A percentile compares a stretch with the other conserved stretches of the same genome.
Evolutionary conservation across 2,113 vertebrate species (phyloP).

Genomic region (Rafetus swinhoei): DNA sequence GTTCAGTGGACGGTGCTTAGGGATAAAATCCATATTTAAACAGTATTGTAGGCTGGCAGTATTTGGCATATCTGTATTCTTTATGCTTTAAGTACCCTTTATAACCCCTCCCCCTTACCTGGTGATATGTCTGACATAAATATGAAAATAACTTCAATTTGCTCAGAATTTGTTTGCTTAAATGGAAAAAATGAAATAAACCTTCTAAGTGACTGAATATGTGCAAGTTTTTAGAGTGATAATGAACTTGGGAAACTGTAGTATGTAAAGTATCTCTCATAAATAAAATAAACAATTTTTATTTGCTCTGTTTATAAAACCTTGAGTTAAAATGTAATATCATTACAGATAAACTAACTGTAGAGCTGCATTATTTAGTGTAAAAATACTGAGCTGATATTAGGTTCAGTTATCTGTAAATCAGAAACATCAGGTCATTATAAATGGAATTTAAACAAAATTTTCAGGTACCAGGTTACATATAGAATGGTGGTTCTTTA

Average conservation of each 20-base stretch:
- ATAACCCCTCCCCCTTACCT: slow-evolving; percentile 47
- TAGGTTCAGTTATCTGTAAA: not conserved
- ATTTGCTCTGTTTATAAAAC: not conserved
- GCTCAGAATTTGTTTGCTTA: not conserved
- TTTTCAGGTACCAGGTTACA: not conserved
- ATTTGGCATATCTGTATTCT: slow-evolving; percentile 51
- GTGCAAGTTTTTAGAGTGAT: not conserved
- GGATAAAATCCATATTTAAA: slow-evolving; percentile 78
- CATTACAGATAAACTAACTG: rapidly evolving
- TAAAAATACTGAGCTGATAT: not conserved
- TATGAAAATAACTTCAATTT: slow-evolving; percentile 34
- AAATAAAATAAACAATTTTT: not conserved
- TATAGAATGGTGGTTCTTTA: slow-evolving; percentile 26
- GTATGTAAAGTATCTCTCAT: not conserved
- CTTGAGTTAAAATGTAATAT: slow-evolving; percentile 18
- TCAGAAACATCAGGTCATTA: not conserved
- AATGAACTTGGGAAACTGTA: not conserved
- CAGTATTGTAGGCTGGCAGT: slow-evolving; percentile 54
- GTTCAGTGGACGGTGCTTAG: slow-evolving; percentile 78
- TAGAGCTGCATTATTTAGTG: not conserved
- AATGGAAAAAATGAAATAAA: slow-evolving; percentile 39
- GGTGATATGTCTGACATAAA: slow-evolving; percentile 45
- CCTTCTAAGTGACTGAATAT: not conserved
- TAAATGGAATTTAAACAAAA: not conserved
- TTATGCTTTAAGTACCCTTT: slow-evolving; percentile 59